A percentile compares a stretch with the other conserved stretches of the same genome.
Evolutionary conservation across 2,797 vertebrate genomes (phyloP).

Genomic region (Pogonophryne albipinna): DNA sequence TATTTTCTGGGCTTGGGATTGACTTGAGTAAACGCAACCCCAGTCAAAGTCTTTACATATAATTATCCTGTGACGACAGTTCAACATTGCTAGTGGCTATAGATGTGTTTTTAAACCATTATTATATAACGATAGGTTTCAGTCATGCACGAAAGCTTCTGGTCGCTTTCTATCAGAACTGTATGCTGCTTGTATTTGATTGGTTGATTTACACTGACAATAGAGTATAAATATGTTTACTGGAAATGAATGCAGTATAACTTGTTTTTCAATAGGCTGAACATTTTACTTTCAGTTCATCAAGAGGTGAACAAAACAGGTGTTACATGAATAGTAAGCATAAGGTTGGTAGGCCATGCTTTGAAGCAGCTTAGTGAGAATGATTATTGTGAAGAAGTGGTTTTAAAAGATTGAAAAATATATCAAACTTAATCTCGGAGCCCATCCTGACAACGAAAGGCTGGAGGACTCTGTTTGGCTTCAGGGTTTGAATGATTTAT

Average conservation of each 20-base stretch:
- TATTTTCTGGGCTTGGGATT: neutral
- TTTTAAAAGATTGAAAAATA: neutral
- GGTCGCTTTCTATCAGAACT: neutral
- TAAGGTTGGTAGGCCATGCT: no score
- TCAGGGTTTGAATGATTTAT: constrained; percentile 8
- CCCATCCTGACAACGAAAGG: neutral
- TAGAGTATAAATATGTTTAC: neutral
- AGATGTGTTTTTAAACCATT: neutral
- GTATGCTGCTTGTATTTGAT: neutral
- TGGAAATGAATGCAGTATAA: no score
- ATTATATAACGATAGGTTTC: neutral
- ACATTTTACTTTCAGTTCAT: no score
- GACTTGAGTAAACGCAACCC: constrained; percentile 3
- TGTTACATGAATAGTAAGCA: neutral
- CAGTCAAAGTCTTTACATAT: neutral
- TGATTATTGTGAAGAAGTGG: neutral
- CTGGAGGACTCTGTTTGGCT: constrained; percentile 5
- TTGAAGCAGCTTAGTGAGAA: neutral
- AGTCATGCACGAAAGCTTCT: neutral
- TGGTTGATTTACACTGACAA: neutral
- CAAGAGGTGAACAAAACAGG: neutral
- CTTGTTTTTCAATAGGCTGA: no score
- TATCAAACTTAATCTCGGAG: neutral
- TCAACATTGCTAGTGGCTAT: neutral
- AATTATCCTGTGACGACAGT: neutral